A percentile compares a stretch with the other conserved stretches of the same genome.
Evolutionary conservation across 2,888 invertebrate genomes (phyloP).

Genomic region (Phoenoteleia sp.): DNA sequence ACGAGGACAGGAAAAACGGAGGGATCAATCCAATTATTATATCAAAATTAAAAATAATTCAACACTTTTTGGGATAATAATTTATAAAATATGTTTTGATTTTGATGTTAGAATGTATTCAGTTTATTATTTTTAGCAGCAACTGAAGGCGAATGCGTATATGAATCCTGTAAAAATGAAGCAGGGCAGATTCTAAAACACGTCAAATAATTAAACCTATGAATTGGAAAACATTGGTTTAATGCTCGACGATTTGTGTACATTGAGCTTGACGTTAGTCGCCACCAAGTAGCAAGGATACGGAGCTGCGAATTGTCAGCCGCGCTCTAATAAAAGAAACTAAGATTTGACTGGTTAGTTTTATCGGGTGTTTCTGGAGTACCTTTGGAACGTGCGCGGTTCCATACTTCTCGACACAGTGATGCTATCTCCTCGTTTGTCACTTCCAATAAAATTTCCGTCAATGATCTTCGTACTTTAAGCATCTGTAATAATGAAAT

Average conservation of each 20-base stretch:
- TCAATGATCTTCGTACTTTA: conserved; percentile 95
- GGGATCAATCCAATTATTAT: background rate
- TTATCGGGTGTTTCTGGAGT: conserved; percentile 87
- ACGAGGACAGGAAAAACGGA: too few species aligned
- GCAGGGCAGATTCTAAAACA: conserved; percentile 81
- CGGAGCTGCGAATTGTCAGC: conserved; percentile 55
- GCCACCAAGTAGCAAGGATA: conserved; percentile 45
- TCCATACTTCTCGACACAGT: conserved; percentile 95
- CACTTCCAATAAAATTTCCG: conserved; percentile 97
- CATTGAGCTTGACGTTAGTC: conserved; percentile 73
- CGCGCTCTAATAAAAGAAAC: conserved; percentile 76
- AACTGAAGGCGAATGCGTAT: conserved; percentile 15
- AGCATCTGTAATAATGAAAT: conserved; percentile 91
- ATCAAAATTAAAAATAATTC: background rate
- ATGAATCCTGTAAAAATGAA: conserved; percentile 80
- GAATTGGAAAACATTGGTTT: conserved; percentile 82
- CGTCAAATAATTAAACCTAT: conserved; percentile 83
- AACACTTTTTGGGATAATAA: background rate
- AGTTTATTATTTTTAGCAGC: conserved; percentile 25
- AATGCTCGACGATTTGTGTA: conserved; percentile 80
- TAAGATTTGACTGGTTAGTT: conserved; percentile 80
- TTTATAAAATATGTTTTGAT: background rate
- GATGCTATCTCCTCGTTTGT: conserved; percentile 96
- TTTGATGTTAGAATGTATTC: background rate
- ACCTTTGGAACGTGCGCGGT: conserved; percentile 94